Evolutionary conservation across 2,888 invertebrate species (phyloP).

Genomic region (Perizoma flavofasciatum): DNA sequence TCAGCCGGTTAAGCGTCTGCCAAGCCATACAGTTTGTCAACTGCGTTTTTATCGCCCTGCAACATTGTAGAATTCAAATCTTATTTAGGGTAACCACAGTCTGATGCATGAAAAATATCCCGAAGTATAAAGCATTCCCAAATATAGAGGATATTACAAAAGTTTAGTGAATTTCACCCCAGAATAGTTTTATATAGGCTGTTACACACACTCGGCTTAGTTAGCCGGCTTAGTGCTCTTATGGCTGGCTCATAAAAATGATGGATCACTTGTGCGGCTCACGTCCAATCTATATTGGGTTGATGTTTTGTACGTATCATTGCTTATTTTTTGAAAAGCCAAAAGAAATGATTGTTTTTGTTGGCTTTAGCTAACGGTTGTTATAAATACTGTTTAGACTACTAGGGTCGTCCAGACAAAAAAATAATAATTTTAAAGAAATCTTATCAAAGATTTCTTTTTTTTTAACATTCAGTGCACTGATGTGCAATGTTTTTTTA

Average conservation of each 20-base stretch:
- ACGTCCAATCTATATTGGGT: constrained; percentile 32
- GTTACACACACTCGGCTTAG: constrained; percentile 78
- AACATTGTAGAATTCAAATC: not conserved
- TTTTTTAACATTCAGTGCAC: too few relatives aligned
- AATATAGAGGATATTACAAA: constrained; percentile 62
- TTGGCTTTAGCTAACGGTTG: too few relatives aligned
- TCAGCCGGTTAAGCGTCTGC: too few relatives aligned
- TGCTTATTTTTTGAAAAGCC: constrained; percentile 2
- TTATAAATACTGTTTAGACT: too few relatives aligned
- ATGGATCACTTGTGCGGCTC: constrained; percentile 64
- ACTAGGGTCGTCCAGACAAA: too few relatives aligned
- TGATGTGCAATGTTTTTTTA: too few relatives aligned
- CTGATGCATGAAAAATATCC: constrained; percentile 7
- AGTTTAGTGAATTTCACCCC: constrained; percentile 68
- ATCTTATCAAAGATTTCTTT: too few relatives aligned
- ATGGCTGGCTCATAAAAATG: constrained; percentile 78
- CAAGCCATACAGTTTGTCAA: too few relatives aligned
- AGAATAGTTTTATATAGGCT: constrained; percentile 76
- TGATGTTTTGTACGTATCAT: constrained; percentile 28
- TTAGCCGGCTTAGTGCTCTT: constrained; percentile 70
- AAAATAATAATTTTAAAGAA: too few relatives aligned
- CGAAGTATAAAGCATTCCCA: constrained; percentile 40
- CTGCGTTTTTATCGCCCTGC: too few relatives aligned
- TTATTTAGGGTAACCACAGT: not conserved
- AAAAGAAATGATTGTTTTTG: not conserved